Percentiles rank a stretch among this genome's conserved stretches.
These are phyloP conservation scores for Teleogryllus oceanicus DNA, from an alignment of 2,888 invertebrate species.

Conservation along the genomic window DNA sequence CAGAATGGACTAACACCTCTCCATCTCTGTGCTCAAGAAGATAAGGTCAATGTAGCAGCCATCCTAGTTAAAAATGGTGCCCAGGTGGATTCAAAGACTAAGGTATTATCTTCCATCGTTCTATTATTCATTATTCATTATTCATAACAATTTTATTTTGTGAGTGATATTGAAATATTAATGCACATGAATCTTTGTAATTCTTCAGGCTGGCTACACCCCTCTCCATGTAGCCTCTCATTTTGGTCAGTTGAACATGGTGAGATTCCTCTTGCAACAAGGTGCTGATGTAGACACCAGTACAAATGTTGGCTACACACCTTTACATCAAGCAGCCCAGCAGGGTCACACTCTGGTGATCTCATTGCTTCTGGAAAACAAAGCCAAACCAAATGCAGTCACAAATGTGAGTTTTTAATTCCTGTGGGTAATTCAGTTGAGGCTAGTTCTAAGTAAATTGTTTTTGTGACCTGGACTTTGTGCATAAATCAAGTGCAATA, in stretches of 20 bases:
- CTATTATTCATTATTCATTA: background rate
- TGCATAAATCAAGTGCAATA: background rate
- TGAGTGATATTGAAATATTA: background rate
- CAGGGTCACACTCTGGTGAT: slow-evolving; percentile 97
- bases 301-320: slow-evolving; percentile 82
- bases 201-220: slow-evolving; percentile 74
- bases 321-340: slow-evolving; percentile 96
- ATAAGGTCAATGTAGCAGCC: slow-evolving; percentile 79
- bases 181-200: background rate
- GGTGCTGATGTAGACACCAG: slow-evolving; percentile 80
- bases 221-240: slow-evolving; percentile 96
- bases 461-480: slow-evolving; percentile 19
- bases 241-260: slow-evolving; percentile 91
- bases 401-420: slow-evolving; percentile 73
- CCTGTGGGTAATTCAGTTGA: background rate
- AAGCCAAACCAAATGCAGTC: slow-evolving; percentile 90
- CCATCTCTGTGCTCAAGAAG: slow-evolving; percentile 93
- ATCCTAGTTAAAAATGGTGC: slow-evolving; percentile 76
- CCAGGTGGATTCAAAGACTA: slow-evolving; percentile 66
- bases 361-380: slow-evolving; percentile 83
- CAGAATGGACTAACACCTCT: slow-evolving; percentile 88
- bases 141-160: background rate
- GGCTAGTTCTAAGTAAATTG: slow-evolving; percentile 22
- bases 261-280: slow-evolving; percentile 82
- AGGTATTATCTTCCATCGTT: slow-evolving; percentile 46